Evolutionary conservation across 2,113 vertebrate species (phyloP), one percentile per base, ranked within the genome.

Genomic region (Climacteris rufus): DNA sequence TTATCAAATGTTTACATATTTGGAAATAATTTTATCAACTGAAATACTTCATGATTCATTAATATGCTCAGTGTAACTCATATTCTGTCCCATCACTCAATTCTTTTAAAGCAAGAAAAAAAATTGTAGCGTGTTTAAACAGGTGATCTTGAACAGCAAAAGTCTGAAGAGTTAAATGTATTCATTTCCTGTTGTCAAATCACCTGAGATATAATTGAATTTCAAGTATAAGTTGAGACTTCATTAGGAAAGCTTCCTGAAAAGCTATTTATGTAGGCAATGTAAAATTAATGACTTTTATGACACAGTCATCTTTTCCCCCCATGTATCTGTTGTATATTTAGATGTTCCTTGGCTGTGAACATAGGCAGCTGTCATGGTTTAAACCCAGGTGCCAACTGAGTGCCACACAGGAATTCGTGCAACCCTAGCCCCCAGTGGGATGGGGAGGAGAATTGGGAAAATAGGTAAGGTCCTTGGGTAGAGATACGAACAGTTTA

Each of bases 231-330:
- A 97, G 56, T 60, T 50, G 39, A 94, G 57, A 15, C 20, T 89
- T 94, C 52, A 82, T 91, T 96, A 88, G 63, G 28, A 96, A 93
- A 92, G 20, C 25, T 87, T 96, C 74, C 54, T 60, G 60, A 84
- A 75, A 80, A 27, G 44, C 8, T n/a, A n/a, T 71, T 59, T 57
- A 74, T 83, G 27, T 23, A 69, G 10, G 33, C 30, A 78, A 25
- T 79, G 53, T n/a, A 90, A 95, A 97, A 95, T 54, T 24, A 69
- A 75, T 76, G 25, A 19, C 17, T 54, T 91, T 94, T 68, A 68
- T 17, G 69, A 40, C n/a, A 53, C 52, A 61, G 68, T 68, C n/a
- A 3, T 70, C 33, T 50, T 35, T 49, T 2, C 1, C 10, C 22
- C 8, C 9, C 18, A 6, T 6, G 22, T 71, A 93, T 83, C 56